Conservation (phyloP, 1,140 invertebrate species). For the Bombus polaris region DNA sequence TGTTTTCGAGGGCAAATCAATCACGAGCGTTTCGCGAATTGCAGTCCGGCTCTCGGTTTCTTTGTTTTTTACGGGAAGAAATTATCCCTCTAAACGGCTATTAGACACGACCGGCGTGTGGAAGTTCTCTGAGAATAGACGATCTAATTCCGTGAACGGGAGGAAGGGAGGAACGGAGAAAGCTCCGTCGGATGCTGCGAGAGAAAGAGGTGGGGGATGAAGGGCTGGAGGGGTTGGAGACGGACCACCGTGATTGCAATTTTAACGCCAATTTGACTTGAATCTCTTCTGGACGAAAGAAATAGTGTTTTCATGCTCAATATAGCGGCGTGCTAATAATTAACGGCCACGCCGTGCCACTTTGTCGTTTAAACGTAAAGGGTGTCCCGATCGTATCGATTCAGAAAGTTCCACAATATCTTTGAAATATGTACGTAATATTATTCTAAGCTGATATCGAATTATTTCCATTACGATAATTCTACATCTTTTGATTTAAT, state of each 20-base stretch:
- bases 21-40: background rate
- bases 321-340: constrained; percentile 80
- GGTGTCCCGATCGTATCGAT: constrained; percentile 52
- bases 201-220: constrained; percentile 14
- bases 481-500: no score
- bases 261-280: constrained; percentile 82
- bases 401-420: background rate
- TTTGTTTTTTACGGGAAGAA: constrained; percentile 44
- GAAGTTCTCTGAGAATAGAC: constrained; percentile 80
- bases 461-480: no score
- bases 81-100: constrained; percentile 68
- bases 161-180: constrained; percentile 61
- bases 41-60: no score
- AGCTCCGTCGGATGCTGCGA: constrained; percentile 23
- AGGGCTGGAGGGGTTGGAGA: constrained; percentile 54
- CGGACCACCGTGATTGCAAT: constrained; percentile 83
- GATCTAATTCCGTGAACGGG: constrained; percentile 80
- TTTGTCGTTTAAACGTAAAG: constrained; percentile 53
- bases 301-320: constrained; percentile 82
- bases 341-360: constrained; percentile 72
- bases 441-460: no score
- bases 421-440: no score
- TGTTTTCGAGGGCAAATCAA: constrained; percentile 17
- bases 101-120: constrained; percentile 55
- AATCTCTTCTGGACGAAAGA: constrained; percentile 78